Conservation (phyloP, 2,888 invertebrate species). For the Sarcophaga carnaria region DNA sequence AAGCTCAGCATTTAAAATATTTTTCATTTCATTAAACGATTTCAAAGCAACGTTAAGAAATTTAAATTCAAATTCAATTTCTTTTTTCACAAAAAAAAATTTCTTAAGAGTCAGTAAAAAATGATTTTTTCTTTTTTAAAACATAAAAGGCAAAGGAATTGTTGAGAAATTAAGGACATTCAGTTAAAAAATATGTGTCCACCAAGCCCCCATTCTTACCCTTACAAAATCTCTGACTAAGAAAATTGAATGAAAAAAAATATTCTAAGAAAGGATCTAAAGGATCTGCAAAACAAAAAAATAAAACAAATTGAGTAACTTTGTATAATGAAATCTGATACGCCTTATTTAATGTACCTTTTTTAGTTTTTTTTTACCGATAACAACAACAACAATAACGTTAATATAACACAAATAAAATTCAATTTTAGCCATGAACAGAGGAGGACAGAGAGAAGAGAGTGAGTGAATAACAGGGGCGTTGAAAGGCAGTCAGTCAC, state of each 20-base stretch:
- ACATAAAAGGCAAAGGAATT: background rate
- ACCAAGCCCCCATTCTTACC: background rate
- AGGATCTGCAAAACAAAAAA: conserved; percentile 13
- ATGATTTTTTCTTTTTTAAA: background rate
- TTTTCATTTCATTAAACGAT: conserved; percentile 75
- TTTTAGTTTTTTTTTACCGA: conserved; percentile 69
- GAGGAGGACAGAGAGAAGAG: too few relatives aligned
- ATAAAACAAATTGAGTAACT: conserved; percentile 66
- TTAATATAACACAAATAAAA: conserved; percentile 55
- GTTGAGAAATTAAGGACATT: conserved; percentile 40
- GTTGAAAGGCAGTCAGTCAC: conserved; percentile 37
- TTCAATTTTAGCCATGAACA: conserved; percentile 6
- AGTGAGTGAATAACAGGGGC: conserved; percentile 56
- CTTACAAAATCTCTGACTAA: background rate
- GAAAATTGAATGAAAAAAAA: conserved; percentile 23
- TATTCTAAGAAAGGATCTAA: conserved; percentile 1
- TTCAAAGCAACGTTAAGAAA: conserved; percentile 70
- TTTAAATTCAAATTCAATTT: conserved; percentile 50
- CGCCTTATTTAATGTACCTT: conserved; percentile 82
- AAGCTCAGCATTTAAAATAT: conserved; percentile 71
- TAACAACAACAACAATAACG: conserved; percentile 38
- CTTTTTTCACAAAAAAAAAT: conserved; percentile 18
- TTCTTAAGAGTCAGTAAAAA: conserved; percentile 10
- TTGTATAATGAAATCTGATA: conserved; percentile 82
- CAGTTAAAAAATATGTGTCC: conserved; percentile 46